These are phyloP conservation scores for Brachypteracias leptosomus DNA, from an alignment of 2,113 vertebrate species.

Conservation along the genomic window DNA sequence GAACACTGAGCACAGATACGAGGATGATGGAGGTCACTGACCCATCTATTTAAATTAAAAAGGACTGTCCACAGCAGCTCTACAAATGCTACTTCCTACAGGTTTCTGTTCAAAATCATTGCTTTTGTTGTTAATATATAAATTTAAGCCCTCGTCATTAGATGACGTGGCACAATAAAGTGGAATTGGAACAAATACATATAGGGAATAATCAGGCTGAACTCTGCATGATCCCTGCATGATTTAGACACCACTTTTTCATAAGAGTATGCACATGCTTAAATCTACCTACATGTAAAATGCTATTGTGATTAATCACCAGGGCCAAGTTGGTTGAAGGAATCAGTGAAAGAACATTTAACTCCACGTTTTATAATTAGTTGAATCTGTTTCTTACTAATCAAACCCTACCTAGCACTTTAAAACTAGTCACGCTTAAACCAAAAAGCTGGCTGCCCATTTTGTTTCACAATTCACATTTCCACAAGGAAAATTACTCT, in stretches of 20 bases:
- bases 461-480: background rate
- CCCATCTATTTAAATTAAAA: conserved; percentile 45
- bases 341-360: conserved; percentile 18
- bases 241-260: background rate
- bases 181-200: background rate
- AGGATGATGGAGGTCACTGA: conserved; percentile 52
- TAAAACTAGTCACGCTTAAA: background rate
- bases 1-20: background rate
- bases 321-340: background rate
- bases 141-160: background rate
- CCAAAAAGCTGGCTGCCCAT: background rate
- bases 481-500: background rate
- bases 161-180: background rate
- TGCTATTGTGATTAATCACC: conserved; percentile 1
- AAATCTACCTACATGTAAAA: background rate
- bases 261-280: background rate
- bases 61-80: background rate
- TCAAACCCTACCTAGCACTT: background rate
- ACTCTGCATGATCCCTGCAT: background rate
- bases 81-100: background rate
- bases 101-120: background rate
- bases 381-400: conserved; percentile 34
- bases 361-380: background rate
- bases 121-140: background rate
- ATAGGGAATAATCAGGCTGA: background rate